Percentiles rank a stretch among this genome's conserved stretches.
Evolutionary conservation across 2,888 invertebrate genomes (phyloP).

Genomic region (Oxytorus armatus): DNA sequence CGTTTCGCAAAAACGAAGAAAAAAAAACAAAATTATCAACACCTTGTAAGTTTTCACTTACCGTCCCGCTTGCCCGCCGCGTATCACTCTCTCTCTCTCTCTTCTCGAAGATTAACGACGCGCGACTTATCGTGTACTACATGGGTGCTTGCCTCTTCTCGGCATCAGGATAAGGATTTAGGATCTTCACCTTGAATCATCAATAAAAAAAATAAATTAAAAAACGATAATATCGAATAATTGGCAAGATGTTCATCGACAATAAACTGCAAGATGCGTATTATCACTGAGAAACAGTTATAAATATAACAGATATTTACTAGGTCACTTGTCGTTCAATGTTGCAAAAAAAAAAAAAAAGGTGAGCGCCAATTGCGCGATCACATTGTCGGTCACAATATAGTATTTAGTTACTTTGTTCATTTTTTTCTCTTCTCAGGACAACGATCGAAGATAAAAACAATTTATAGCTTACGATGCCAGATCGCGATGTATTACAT

Average conservation of each 20-base stretch:
- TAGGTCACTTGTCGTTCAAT: slow-evolving; percentile 47
- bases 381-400: slow-evolving; percentile 18
- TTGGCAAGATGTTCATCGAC: slow-evolving; percentile 49
- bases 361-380: not conserved
- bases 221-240: slow-evolving; percentile 28
- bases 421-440: slow-evolving; percentile 22
- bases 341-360: slow-evolving; percentile 41
- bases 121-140: slow-evolving; percentile 28
- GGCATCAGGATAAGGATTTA: slow-evolving; percentile 50
- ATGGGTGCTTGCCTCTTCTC: slow-evolving; percentile 43
- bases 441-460: slow-evolving; percentile 53
- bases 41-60: slow-evolving; percentile 51
- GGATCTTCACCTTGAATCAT: slow-evolving; percentile 49
- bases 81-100: slow-evolving; percentile 11
- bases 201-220: slow-evolving; percentile 20
- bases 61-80: slow-evolving; percentile 17
- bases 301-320: slow-evolving; percentile 50
- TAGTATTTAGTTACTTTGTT: slow-evolving; percentile 17
- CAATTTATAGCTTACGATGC: slow-evolving; percentile 63
- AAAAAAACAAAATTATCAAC: slow-evolving; percentile 18
- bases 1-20: not conserved
- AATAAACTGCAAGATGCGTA: slow-evolving; percentile 12
- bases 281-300: slow-evolving; percentile 47
- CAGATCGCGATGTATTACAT: slow-evolving; percentile 65
- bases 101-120: slow-evolving; percentile 17